Evolutionary conservation across 2,113 vertebrate species (phyloP), one percentile per base, ranked within the genome.

Genomic region (Oncorhynchus nerka): DNA sequence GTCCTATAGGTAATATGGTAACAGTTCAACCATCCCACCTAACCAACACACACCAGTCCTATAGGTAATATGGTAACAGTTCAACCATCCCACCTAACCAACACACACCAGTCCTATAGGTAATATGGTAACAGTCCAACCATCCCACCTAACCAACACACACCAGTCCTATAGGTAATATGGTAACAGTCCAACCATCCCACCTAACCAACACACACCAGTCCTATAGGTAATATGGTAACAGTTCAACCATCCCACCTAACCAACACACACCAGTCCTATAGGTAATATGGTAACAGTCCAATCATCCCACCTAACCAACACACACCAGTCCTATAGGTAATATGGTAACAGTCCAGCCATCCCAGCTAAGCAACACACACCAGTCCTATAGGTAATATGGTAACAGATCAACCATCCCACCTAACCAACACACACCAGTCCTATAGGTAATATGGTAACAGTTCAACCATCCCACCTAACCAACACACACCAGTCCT

Each of bases 1-100:
- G 13, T 83, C 79, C 80, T 83, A 88, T 85, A 81, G 87, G 76
- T 78, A 77, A 86, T 77, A n/a, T 22, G 51, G 74, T 66, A 83
- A 79, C 72, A 32, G 4, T 32, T 1, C 30, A 32, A 32, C 4
- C 30, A 32, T 32, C 4, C 4, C 70, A 68, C 59, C 32, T 8
- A 71, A 66, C 8, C n/a, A 20, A 22, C 70, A 24, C 24, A 6
- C 55, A 71, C 34, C 68, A 72, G 15, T 82, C 79, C 80, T 83
- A 87, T 85, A 82, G 87, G 76, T 78, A 78, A 86, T 77, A n/a
- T 22, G 51, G 74, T 66, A 83, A 79, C 7, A 39, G 34, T 39
- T 1, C 34, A 39, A 8, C 7, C 1, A 39, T 39, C 7, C 34
- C 70, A 59, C 57, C 32, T 7, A 71, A 66, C 8, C n/a, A 20